A percentile compares a stretch with the other conserved stretches of the same genome.
Evolutionary conservation across 2,113 vertebrate genomes (phyloP).

Genomic region (Chrysochloris asiatica): DNA sequence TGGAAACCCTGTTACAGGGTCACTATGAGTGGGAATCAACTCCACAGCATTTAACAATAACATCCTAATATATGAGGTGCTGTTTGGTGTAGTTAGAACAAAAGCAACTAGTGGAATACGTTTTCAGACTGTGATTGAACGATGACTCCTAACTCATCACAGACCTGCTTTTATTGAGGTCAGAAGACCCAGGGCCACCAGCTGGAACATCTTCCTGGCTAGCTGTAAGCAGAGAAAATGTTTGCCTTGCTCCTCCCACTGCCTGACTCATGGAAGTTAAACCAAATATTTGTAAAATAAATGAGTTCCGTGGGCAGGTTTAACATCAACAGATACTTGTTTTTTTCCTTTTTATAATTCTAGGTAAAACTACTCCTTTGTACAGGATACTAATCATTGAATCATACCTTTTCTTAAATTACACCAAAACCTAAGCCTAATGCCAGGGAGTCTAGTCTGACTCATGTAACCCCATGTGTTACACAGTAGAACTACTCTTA

Average conservation of each 20-base stretch:
- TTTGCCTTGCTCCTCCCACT: neutral
- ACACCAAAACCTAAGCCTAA: neutral
- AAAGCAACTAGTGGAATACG: neutral
- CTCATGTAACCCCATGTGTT: neutral
- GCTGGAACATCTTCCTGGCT: accelerated
- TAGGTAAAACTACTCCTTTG: neutral
- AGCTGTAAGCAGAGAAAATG: accelerated
- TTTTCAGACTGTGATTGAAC: neutral
- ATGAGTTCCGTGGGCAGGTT: neutral
- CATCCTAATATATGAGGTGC: no score
- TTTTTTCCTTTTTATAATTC: neutral
- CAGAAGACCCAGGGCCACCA: neutral
- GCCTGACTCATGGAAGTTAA: neutral
- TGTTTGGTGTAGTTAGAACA: accelerated
- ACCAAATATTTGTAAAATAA: neutral
- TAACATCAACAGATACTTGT: neutral
- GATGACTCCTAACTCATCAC: neutral
- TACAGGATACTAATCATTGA: neutral
- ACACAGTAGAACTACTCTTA: neutral
- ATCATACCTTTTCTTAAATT: neutral
- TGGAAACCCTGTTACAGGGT: no score
- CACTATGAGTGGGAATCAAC: no score
- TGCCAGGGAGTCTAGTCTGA: neutral
- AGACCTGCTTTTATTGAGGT: neutral
- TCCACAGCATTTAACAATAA: no score